Evolutionary conservation across 2,113 vertebrate species (phyloP), one percentile per base, ranked within the genome.

Genomic region (Eretmochelys imbricata): DNA sequence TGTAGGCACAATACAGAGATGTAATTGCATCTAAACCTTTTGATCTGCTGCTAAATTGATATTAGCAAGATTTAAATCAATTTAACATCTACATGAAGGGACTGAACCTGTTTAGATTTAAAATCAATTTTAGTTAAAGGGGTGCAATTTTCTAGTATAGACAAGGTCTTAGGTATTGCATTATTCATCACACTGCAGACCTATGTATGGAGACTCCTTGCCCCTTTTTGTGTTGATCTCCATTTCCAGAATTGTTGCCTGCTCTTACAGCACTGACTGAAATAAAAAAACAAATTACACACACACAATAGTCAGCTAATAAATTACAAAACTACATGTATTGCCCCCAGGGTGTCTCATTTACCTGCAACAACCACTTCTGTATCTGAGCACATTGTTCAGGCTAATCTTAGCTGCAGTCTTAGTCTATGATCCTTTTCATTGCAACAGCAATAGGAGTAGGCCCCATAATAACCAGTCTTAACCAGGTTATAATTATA

Each of bases 321-420:
- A 89, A 94, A 84, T 49, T 90, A 20, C 89, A 94, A 93, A 91
- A n/a, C 53, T 69, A 50, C 85, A 48, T 0, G 75, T 27, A 16
- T 48, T 78, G 42, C 75, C 24, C 24, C 22, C 25, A 27, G 13
- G 0, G 53, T 57, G 22, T 89, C 81, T 46, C 94, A 80, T 53
- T 82, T 94, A 79, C 80, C 87, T 88, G 53, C 57, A 92, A 76
- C 91, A 84, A 87, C 46, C 16, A 75, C 57, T 57, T 95, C 81
- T 54, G 38, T 51, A 75, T 85, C 84, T 82, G 88, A 96, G 86
- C 46, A 83, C 87, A 95, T 91, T 85, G 79, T 65, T 95, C 87
- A 94, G 10, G 48, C 48, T 49, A 49, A 24, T 76, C 24, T 6
- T 76, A 48, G 7, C 10, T 46, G 65, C 8, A 69, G 17, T 38